Base-by-base conservation (phyloP, 2,797 vertebrate species). In the Periparus ater region DNA sequence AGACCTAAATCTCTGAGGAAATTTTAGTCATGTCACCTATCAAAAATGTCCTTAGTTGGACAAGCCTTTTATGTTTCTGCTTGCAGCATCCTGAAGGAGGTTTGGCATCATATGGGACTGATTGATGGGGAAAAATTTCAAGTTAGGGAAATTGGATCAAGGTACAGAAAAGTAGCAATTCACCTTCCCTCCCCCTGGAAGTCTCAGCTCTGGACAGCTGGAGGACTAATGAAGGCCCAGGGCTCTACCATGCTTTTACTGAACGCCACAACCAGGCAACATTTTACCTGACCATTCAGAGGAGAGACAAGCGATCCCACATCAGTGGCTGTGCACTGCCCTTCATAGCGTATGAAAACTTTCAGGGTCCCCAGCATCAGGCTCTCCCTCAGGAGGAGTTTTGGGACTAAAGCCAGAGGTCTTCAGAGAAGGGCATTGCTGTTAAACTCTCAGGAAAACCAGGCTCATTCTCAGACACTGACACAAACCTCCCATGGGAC, bases 191-290 rank as follows among this genome's bases (percentile, higher is more conserved):
- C 4, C 30, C 30, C 51, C 45, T 83, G 34, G 26, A 80, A 60
- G 5, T 20, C 36, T 74, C 44, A 36, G 32, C 7, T 50, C 13
- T 7, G 3, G 13, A 23, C 6, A 63, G 12, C 21, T 47, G 20
- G 25, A 73, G 26, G 17, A 57, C 1, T 2, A n/a, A 8, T 10
- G 22, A 22, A 79, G 13, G 27, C 8, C n/a, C 30, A 44, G 19
- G 47, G 61, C 9, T 75, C 58, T 73, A 20, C 15, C 9, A 25
- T 85, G 40, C 21, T 84, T 30, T 30, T 47, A 5, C 4, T 15
- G 53, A 87, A 40, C n/a, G 60, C 36, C 1, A 0, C 34, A 68
- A 12, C 13, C 0, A 0, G 48, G 23, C 15, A 11, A 9, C 0
- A 0, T 60, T 82, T 66, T 29, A 38, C 25, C 22, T 54, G 54